Evolutionary conservation across 2,797 vertebrate genomes (phyloP), one percentile per base, ranked within the genome.

Genomic region (Cyclura pinguis): DNA sequence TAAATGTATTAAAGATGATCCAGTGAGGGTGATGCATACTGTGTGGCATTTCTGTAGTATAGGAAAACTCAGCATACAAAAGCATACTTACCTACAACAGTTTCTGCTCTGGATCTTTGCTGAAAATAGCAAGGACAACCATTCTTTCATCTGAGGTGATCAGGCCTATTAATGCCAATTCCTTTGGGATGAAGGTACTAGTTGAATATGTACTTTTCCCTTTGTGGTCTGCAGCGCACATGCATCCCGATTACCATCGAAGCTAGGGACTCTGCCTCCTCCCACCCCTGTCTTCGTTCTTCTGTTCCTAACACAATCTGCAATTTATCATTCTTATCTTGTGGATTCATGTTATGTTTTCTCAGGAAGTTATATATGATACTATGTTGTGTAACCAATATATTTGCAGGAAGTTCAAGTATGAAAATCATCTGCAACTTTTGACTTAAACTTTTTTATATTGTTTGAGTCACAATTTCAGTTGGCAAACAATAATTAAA

Each of bases 351-450:
- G 16, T 67, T 42, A 32, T 59, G 35, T 18, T 18, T 90, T 85
- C 18, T 85, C 64, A 80, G 52, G 62, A 89, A 80, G 64, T 85
- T 18, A 35, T 67, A 73, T 81, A 52, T 76, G 55, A 87, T 38
- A 50, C 22, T n/a, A 83, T 24, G 24, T 74, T 76, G 50, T 62
- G 18, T 27, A 62, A 89, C 69, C 69, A 64, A 62, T 42, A 64
- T 90, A 83, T 52, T 76, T 27, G 12, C 38, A 82, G 77, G 42
- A 74, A 57, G 55, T 86, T 86, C 38, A 90, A 81, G 20, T 38
- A 90, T 62, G 10, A 81, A 35, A 35, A 74, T 62, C 29, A 62
- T 73, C 27, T 88, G 35, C 80, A 67, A 27, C 29, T 73, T 80
- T 32, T 73, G 55, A 69, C 52, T 73, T 81, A 73, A 10, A 7